Evolutionary conservation across 1,140 invertebrate species (phyloP), one percentile per base, ranked within the genome.

Genomic region (Lasioglossum albipes): DNA sequence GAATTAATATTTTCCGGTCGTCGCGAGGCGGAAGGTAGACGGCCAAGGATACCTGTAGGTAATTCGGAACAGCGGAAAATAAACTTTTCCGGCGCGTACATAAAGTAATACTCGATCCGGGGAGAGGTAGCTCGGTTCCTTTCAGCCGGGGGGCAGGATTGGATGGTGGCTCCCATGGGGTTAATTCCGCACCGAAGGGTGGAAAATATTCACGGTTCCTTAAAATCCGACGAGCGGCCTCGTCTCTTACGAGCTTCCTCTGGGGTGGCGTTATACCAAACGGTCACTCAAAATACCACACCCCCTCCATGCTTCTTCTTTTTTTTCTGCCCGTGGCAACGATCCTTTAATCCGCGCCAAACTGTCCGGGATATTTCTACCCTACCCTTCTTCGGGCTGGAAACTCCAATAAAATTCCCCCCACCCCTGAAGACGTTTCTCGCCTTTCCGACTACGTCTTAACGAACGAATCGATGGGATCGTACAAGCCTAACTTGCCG

Each of bases 181-280:
- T 91, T 92, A 91, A 92, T 92, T 91, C 89, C 75, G 57, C 84
- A 82, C 84, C 83, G 84, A 86, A 90, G 90, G 91, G 84, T 75
- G 82, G 88, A 87, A 90, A 91, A 89, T 90, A 91, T 92, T 92
- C 90, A 92, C 91, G 91, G 90, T 92, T 91, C 90, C 88, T 92
- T 92, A 92, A 92, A 92, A 92, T 91, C 91, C 88, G 89, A 86
- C 89, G 79, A 90, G 79, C 57, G 0, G 36, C 41, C 61, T 84
- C 87, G 82, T 82, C 81, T 85, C 85, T 85, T 85, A 89, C 85
- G 81, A 83, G 75, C 88, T 86, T 86, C 61, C 88, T 91, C 89
- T 87, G 66, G 91, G 91, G 91, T 90, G 83, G 86, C 86, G 88
- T 91, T 90, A 90, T 87, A 84, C 86, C 80, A 90, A 91, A 90